These are phyloP conservation scores for Hirtodrosophila duncani DNA, from an alignment of 2,888 invertebrate species.

Conservation along the genomic window DNA sequence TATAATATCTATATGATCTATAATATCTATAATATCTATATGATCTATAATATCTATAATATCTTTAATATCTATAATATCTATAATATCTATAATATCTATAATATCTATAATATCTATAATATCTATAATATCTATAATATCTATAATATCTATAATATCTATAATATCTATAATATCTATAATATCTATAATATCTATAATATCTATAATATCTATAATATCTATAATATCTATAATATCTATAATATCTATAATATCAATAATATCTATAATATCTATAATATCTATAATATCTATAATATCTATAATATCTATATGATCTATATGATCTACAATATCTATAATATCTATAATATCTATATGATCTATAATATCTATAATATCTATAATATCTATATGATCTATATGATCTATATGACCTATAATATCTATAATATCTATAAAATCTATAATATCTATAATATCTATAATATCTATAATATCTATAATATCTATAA, in stretches of 20 bases:
- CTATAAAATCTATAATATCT: not conserved
- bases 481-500: not conserved
- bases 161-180: not conserved
- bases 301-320: not conserved
- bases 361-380: not conserved
- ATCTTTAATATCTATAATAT: not conserved
- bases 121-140: not conserved
- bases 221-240: not conserved
- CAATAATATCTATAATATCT: not conserved
- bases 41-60: not conserved
- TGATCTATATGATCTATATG: not conserved
- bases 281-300: not conserved
- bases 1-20: not conserved
- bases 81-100: not conserved
- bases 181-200: not conserved
- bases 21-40: not conserved
- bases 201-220: not conserved
- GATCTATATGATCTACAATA: not conserved
- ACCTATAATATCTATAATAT: not conserved
- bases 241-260: not conserved
- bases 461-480: not conserved
- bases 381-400: not conserved
- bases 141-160: not conserved
- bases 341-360: not conserved
- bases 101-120: not conserved